These are phyloP conservation scores for Neogale vison DNA, from an alignment of 2,113 vertebrate species.

Conservation along the genomic window DNA sequence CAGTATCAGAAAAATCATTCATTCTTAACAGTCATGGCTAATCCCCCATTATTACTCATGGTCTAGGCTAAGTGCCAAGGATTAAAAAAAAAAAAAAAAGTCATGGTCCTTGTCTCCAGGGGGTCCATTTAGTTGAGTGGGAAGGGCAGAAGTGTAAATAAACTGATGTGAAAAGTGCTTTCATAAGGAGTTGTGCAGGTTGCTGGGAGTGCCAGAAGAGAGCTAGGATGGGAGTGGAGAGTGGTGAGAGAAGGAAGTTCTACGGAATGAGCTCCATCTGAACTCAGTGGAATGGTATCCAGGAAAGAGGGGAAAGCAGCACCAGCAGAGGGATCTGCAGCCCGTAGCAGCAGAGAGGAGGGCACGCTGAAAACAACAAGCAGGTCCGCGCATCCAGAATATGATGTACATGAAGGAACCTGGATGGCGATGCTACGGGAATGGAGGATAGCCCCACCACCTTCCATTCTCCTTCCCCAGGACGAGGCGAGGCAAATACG, in stretches of 20 bases:
- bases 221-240: neutral
- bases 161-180: neutral
- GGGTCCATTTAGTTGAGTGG: neutral
- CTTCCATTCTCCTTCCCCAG: neutral
- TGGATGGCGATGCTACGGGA: too few species aligned
- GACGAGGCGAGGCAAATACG: neutral
- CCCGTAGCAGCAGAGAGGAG: neutral
- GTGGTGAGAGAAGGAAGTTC: neutral
- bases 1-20: neutral
- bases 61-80: neutral
- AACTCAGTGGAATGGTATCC: neutral
- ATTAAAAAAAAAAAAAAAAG: neutral
- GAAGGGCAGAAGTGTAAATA: neutral
- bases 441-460: neutral
- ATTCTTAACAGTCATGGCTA: neutral
- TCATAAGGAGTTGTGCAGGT: neutral
- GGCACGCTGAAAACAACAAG: neutral
- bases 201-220: neutral
- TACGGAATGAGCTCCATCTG: neutral
- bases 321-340: neutral
- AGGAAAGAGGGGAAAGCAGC: neutral
- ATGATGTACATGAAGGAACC: accelerated
- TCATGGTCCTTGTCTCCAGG: neutral
- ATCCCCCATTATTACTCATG: neutral
- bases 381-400: neutral